A percentile compares a stretch with the other conserved stretches of the same genome.
phyloP scores from a whole-genome alignment of 2,888 invertebrate species.

The Drosophila yooni region DNA sequence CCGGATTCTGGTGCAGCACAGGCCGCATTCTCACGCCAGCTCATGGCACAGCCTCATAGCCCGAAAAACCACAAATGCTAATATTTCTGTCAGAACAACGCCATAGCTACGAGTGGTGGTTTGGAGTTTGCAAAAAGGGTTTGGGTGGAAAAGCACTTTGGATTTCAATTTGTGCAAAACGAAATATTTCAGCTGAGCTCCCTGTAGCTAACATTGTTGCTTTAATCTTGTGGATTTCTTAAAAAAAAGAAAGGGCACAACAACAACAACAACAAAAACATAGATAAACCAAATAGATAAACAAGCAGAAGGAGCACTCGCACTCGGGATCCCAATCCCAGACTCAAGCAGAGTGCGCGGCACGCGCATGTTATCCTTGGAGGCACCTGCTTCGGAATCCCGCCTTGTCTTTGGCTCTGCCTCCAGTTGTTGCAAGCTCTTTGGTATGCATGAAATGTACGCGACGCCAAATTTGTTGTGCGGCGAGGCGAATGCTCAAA shows the following conservation, averaged over 20 bases:
- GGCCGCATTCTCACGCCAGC: slow-evolving; percentile 48
- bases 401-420: slow-evolving; percentile 14
- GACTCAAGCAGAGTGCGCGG: slow-evolving; percentile 40
- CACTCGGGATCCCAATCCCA: slow-evolving; percentile 29
- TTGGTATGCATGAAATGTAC: slow-evolving; percentile 82
- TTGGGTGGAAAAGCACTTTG: slow-evolving; percentile 75
- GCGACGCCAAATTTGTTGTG: slow-evolving; percentile 81
- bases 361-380: slow-evolving; percentile 77
- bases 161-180: slow-evolving; percentile 80
- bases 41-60: slow-evolving; percentile 16
- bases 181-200: slow-evolving; percentile 82
- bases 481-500: slow-evolving; percentile 78
- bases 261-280: slow-evolving; percentile 23
- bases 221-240: slow-evolving; percentile 80
- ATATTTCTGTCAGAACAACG: slow-evolving; percentile 77
- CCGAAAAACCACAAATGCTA: slow-evolving; percentile 74
- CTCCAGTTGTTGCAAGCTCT: slow-evolving; percentile 61
- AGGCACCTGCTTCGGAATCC: slow-evolving; percentile 68
- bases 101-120: background rate
- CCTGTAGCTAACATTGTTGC: slow-evolving; percentile 52
- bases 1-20: slow-evolving; percentile 29
- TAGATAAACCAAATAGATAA: slow-evolving; percentile 74
- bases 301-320: slow-evolving; percentile 64
- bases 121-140: slow-evolving; percentile 26
- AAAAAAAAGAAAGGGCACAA: slow-evolving; percentile 27